Conservation (phyloP, 2,113 vertebrate genomes). For the Natator depressus region DNA sequence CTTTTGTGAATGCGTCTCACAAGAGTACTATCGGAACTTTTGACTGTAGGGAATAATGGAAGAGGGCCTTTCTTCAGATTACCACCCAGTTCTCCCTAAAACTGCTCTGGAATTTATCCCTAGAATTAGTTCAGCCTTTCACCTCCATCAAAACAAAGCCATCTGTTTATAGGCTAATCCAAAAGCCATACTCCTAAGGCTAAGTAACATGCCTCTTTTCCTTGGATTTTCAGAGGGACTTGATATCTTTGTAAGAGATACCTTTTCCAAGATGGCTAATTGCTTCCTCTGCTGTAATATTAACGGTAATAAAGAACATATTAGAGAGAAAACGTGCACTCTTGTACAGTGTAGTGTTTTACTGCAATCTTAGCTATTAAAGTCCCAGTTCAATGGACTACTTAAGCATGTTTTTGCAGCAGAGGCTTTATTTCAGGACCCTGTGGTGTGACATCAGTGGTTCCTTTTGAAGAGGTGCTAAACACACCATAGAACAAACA, state of each 20-base stretch:
- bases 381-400: constrained; percentile 4
- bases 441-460: neutral
- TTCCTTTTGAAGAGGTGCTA: neutral
- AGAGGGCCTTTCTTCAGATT: constrained; percentile 64
- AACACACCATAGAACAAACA: neutral
- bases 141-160: constrained; percentile 72
- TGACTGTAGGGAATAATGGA: constrained; percentile 39
- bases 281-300: constrained; percentile 62
- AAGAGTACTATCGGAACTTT: constrained; percentile 49
- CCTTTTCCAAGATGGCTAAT: constrained; percentile 53
- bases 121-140: constrained; percentile 70
- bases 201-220: constrained; percentile 39
- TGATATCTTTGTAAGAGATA: constrained; percentile 61
- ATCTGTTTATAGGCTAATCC: constrained; percentile 72
- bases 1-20: constrained; percentile 34
- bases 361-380: constrained; percentile 39
- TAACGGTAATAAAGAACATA: neutral
- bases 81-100: constrained; percentile 59
- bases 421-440: neutral
- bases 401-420: neutral
- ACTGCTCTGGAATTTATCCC: constrained; percentile 63
- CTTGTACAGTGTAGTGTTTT: constrained; percentile 35
- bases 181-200: constrained; percentile 70
- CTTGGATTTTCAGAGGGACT: constrained; percentile 49
- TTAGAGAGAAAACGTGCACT: neutral